Percentiles rank a stretch among this genome's conserved stretches.
These are phyloP conservation scores for Lasioglossum villosulum DNA, from an alignment of 2,888 invertebrate genomes.

Conservation along the genomic window DNA sequence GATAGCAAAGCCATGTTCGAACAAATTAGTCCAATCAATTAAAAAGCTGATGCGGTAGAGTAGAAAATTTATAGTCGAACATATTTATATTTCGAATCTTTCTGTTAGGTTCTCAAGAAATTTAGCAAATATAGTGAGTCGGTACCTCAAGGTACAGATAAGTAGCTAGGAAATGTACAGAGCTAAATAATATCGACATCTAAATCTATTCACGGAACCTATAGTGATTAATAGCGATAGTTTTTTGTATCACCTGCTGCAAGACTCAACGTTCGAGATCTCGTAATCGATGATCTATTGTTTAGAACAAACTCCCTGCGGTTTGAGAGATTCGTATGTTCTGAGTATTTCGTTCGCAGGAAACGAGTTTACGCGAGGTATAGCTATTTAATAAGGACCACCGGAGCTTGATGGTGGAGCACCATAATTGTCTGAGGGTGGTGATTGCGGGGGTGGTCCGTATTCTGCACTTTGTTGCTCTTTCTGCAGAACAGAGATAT, in stretches of 20 bases:
- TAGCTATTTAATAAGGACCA: constrained; percentile 71
- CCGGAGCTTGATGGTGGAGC: constrained; percentile 82
- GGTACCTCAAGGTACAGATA: neutral
- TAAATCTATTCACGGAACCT: constrained; percentile 14
- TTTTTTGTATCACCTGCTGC: constrained; percentile 5
- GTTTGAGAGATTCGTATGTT: constrained; percentile 22
- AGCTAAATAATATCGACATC: constrained; percentile 10
- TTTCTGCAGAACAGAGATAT: constrained; percentile 73
- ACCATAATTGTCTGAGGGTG: constrained; percentile 85
- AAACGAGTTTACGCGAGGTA: neutral
- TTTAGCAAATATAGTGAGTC: neutral
- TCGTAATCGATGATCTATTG: constrained; percentile 9
- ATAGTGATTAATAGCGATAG: constrained; percentile 22
- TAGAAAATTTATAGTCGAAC: neutral
- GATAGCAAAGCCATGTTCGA: neutral
- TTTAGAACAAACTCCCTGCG: neutral
- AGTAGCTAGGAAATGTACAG: neutral
- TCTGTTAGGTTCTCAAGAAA: neutral
- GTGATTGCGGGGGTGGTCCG: constrained; percentile 81
- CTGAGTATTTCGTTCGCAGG: constrained; percentile 23
- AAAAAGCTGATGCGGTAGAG: neutral
- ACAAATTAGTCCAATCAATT: neutral
- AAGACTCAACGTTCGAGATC: constrained; percentile 10
- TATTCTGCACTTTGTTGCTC: constrained; percentile 79
- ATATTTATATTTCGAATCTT: neutral